These are phyloP conservation scores for Halisarca cf. caerulea DNA, from an alignment of 37 sponge, comb jelly and placozoan species.

Conservation along the genomic window DNA sequence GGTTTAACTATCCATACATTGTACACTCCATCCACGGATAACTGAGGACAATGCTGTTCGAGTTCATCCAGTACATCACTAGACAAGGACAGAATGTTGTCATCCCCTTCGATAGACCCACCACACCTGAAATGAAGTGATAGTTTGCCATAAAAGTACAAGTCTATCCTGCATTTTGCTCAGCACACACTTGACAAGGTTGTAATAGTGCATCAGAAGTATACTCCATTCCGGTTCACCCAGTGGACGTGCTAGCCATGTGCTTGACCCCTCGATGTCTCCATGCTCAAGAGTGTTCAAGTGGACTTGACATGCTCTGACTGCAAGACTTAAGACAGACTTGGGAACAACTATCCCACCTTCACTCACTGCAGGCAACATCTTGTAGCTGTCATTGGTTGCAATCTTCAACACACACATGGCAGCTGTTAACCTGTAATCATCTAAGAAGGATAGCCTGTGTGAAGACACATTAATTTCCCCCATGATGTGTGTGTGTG, in stretches of 20 bases:
- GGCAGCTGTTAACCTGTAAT: constrained; percentile 79
- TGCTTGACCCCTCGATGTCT: constrained; percentile 77
- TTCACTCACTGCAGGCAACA: background rate
- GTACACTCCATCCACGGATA: constrained; percentile 77
- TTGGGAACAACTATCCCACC: constrained; percentile 30
- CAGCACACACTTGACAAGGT: constrained; percentile 20
- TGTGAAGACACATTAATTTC: background rate
- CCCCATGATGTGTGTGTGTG: background rate
- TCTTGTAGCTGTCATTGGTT: background rate
- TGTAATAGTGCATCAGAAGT: constrained; percentile 30
- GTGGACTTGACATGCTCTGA: constrained; percentile 57
- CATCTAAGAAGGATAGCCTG: constrained; percentile 41
- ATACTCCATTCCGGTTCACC: constrained; percentile 48
- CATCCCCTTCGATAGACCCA: no score
- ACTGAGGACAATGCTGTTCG: constrained; percentile 58
- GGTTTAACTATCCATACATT: constrained; percentile 99
- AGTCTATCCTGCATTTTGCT: background rate
- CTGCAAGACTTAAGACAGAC: constrained; percentile 47
- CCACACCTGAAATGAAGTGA: no score
- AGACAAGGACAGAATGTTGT: background rate
- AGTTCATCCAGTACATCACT: constrained; percentile 18
- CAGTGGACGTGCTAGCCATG: constrained; percentile 44
- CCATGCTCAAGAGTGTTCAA: constrained; percentile 55
- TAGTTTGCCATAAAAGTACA: no score
- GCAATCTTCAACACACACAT: constrained; percentile 64